Evolutionary conservation across 2,797 vertebrate genomes (phyloP), one percentile per base, ranked within the genome.

Genomic region (Bradypodion pumilum): DNA sequence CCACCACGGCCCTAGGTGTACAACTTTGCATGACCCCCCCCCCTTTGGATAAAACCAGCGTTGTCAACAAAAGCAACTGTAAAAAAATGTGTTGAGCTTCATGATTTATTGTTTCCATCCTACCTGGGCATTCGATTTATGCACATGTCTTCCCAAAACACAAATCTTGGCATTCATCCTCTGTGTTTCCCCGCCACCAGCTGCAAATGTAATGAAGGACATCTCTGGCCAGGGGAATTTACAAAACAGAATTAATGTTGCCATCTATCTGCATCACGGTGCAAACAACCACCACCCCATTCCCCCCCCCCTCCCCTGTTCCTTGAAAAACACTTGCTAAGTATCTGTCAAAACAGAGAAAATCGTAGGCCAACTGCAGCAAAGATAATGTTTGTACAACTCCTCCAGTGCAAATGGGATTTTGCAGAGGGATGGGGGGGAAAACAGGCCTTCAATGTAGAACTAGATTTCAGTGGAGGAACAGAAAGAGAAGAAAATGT

Each of bases 21-120:
- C n/a, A n/a, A n/a, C n/a, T n/a, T n/a, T n/a, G n/a, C n/a, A n/a
- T n/a, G n/a, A n/a, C n/a, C n/a, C n/a, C n/a, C n/a, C n/a, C n/a
- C n/a, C n/a, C n/a, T n/a, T 1, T 0, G 60, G 42, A 87, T 89
- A 83, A 88, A 78, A 60, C 3, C 74, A 49, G 60, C 87, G 79
- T 68, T 9, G 0, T 2, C 0, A 85, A 68, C 46, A 40, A 65
- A 66, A 78, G 62, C 62, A 88, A 74, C 73, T 7, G 1, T 2
- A n/a, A n/a, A 0, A 86, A 77, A 49, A 6, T 4, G 70, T 35
- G 72, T 78, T 90, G 65, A 56, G 82, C 87, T 87, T 0, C 0
- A 74, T 83, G 89, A 89, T 25, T 88, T 81, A 86, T 86, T 75
- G 81, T 46, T 91, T 82, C 90, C 84, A 52, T 90, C 85, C 85